Conservation (phyloP, 2,797 vertebrate species). For the Cuniculus paca region DNA sequence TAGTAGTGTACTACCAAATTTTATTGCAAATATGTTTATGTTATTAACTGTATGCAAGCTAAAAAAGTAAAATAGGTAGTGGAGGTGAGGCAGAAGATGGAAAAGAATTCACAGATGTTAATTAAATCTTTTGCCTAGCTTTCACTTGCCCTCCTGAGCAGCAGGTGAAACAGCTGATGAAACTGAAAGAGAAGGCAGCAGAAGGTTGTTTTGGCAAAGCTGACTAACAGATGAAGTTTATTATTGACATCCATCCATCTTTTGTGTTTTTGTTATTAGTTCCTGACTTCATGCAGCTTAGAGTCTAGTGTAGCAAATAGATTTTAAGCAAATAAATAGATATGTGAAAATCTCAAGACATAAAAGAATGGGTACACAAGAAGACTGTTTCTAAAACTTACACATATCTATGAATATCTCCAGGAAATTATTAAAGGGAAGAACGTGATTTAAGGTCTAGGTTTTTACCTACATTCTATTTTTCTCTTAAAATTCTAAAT, state of each 20-base stretch:
- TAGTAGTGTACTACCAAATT: neutral
- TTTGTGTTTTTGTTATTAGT: neutral
- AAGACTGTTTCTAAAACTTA: neutral
- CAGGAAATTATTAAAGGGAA: neutral
- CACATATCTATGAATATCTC: neutral
- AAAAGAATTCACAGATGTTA: neutral
- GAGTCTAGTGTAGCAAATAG: neutral
- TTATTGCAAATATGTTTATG: slow-evolving; percentile 33
- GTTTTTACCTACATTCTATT: neutral
- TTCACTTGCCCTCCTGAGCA: neutral
- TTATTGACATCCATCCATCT: neutral
- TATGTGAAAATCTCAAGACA: neutral
- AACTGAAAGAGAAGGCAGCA: neutral
- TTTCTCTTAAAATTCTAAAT: neutral
- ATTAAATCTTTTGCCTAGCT: neutral
- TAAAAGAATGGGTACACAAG: neutral
- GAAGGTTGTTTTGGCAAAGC: neutral
- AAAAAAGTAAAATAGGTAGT: neutral
- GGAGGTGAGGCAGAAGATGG: neutral
- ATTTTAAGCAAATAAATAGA: slow-evolving; percentile 13
- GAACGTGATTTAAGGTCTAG: neutral
- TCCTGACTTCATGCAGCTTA: neutral
- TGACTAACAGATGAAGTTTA: neutral
- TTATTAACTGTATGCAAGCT: neutral
- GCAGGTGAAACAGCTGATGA: neutral